Evolutionary conservation across 2,797 vertebrate species (phyloP).

Genomic region (Brachyalestes nurse): DNA sequence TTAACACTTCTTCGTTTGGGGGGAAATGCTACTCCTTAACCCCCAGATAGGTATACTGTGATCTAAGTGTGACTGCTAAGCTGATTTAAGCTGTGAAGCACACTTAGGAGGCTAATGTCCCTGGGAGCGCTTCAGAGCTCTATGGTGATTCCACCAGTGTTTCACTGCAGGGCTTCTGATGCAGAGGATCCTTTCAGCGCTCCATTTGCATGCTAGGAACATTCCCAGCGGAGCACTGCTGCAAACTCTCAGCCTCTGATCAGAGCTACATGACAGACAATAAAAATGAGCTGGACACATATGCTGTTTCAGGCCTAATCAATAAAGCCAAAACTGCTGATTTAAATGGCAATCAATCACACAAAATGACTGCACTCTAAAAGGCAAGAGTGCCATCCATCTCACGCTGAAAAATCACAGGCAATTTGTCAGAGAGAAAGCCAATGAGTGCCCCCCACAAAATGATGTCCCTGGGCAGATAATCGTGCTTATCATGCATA

Average conservation of each 20-base stretch:
- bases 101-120: background rate
- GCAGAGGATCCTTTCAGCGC: background rate
- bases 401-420: constrained; percentile 58
- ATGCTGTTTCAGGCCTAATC: constrained; percentile 46
- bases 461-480: background rate
- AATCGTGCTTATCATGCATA: constrained; percentile 16
- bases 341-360: constrained; percentile 62
- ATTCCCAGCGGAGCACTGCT: constrained; percentile 7
- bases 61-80: constrained; percentile 1
- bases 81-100: constrained; percentile 8
- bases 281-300: constrained; percentile 22
- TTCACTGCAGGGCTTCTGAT: background rate
- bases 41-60: background rate
- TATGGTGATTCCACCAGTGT: background rate
- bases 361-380: constrained; percentile 49
- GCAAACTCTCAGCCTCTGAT: constrained; percentile 3
- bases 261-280: constrained; percentile 4
- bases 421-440: constrained; percentile 66
- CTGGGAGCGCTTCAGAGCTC: background rate
- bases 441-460: background rate
- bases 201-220: constrained; percentile 23
- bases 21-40: background rate
- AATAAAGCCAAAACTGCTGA: constrained; percentile 53
- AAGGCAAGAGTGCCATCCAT: constrained; percentile 59
- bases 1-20: constrained; percentile 2